Percentiles rank a stretch among this genome's conserved stretches.
Conservation (phyloP, 2,113 vertebrate genomes). For the Carassius gibelio region DNA sequence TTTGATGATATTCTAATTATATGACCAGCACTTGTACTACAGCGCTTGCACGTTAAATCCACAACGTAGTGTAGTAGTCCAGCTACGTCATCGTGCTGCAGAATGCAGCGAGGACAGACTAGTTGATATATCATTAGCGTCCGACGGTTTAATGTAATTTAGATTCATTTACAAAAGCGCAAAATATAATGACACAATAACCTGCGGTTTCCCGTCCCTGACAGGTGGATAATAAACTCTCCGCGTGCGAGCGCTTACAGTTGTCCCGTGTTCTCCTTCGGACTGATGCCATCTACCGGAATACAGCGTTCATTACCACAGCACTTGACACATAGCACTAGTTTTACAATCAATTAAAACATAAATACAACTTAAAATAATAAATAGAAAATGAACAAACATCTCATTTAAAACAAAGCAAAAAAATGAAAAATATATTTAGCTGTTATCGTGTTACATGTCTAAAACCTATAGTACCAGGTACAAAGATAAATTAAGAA, state of each 20-base stretch:
- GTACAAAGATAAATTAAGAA: not conserved
- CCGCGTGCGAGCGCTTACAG: constrained; percentile 39
- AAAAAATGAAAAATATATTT: too few species aligned
- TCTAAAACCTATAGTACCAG: not conserved
- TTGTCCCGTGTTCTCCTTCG: not conserved
- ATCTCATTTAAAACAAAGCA: not conserved
- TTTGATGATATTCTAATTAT: too few species aligned
- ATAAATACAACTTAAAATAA: not conserved
- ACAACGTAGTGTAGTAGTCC: too few species aligned
- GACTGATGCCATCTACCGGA: constrained; percentile 22
- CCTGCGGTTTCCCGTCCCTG: constrained; percentile 24
- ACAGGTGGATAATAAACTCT: constrained; percentile 34
- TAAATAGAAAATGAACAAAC: not conserved
- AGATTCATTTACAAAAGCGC: not conserved
- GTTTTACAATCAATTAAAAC: not conserved
- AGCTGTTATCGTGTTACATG: too few species aligned
- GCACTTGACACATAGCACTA: not conserved
- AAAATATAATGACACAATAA: constrained; percentile 25
- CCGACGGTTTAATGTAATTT: not conserved
- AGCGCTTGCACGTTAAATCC: too few species aligned
- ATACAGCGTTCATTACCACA: not conserved
- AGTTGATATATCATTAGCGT: too few species aligned
- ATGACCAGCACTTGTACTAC: too few species aligned
- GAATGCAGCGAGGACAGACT: too few species aligned
- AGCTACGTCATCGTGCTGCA: too few species aligned